A percentile compares a stretch with the other conserved stretches of the same genome.
Evolutionary conservation across 2,797 vertebrate genomes (phyloP).

Genomic region (Microctenopoma stevenorrisi): DNA sequence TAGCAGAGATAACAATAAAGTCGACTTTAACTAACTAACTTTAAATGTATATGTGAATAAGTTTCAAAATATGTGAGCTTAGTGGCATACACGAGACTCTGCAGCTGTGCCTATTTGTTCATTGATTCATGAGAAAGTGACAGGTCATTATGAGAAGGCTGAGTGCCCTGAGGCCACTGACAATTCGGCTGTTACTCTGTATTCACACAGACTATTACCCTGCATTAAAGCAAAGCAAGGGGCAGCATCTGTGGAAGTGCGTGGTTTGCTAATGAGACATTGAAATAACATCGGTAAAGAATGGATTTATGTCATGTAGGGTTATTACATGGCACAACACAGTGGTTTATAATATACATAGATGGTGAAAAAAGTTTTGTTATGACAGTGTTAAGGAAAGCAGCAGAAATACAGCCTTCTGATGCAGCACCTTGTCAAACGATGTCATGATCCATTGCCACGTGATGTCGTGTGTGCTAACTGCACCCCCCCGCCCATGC

Average conservation of each 20-base stretch:
- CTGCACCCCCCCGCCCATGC: neutral
- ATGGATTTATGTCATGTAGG: neutral
- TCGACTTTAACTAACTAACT: too few species aligned
- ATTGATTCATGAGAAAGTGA: conserved; percentile 68
- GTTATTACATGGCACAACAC: neutral
- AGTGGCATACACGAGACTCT: conserved; percentile 33
- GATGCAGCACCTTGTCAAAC: neutral
- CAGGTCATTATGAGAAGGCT: conserved; percentile 60
- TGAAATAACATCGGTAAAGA: neutral
- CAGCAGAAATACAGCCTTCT: neutral
- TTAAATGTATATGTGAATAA: too few species aligned
- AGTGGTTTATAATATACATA: neutral
- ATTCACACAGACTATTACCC: neutral
- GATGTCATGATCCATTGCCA: neutral
- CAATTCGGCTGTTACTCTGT: conserved; percentile 35
- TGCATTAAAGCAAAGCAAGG: neutral
- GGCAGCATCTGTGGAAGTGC: neutral
- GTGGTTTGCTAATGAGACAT: neutral
- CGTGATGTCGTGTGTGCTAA: neutral
- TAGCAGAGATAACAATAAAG: too few species aligned
- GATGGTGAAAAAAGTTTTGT: neutral
- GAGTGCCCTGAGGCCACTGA: conserved; percentile 59
- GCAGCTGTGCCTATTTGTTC: conserved; percentile 48
- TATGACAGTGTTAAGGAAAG: neutral
- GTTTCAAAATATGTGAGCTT: conserved; percentile 10